Evolutionary conservation across 2,113 vertebrate genomes (phyloP).

Genomic region (Dasyprocta punctata): DNA sequence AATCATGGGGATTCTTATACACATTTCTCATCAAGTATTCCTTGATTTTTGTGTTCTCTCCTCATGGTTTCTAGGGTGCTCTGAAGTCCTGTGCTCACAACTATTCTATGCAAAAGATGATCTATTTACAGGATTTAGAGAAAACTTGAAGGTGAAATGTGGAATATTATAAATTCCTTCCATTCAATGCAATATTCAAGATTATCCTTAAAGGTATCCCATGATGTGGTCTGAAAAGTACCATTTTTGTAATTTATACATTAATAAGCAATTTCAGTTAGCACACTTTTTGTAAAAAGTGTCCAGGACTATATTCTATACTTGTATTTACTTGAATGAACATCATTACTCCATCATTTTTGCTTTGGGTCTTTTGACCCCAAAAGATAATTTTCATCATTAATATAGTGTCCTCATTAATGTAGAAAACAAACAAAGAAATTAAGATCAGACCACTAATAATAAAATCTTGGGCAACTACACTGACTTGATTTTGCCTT

Average conservation of each 20-base stretch:
- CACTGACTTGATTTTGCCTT: not conserved
- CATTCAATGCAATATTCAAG: not conserved
- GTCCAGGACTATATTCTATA: not conserved
- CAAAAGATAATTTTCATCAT: not conserved
- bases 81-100: not conserved
- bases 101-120: not conserved
- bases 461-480: not conserved
- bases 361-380: not conserved
- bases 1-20: not conserved
- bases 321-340: not conserved
- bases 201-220: not conserved
- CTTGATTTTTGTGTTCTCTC: not conserved
- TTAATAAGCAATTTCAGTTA: not conserved
- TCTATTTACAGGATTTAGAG: not conserved
- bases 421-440: not conserved
- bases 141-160: not conserved
- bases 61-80: not conserved
- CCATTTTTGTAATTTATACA: not conserved
- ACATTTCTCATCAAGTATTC: not conserved
- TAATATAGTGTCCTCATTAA: not conserved
- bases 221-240: not conserved
- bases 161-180: not conserved
- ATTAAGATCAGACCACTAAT: too few relatives aligned
- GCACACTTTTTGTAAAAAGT: not conserved
- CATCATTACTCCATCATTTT: not conserved